Base-by-base conservation (phyloP, 2,888 invertebrate species). In the Tinea trinotella region DNA sequence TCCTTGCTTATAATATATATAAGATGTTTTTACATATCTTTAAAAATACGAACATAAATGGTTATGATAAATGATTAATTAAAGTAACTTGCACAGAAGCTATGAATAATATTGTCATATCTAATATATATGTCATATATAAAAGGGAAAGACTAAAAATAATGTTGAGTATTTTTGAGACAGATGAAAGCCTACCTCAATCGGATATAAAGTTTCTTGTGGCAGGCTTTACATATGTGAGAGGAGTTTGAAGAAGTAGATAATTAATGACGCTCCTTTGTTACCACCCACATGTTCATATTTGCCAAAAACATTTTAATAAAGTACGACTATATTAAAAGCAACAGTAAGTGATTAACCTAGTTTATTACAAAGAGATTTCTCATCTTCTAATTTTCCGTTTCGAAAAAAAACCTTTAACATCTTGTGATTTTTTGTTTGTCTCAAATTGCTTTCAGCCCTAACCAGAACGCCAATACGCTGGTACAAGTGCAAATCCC, bases 401-500 rank as follows among this genome's bases (percentile, higher is more conserved):
- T 2, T 3, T 9, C 46, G 40, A 46, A 46, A 44, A n/a, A n/a
- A 44, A 46, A 46, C 19, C 46, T 18, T 10, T 3, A 19, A 9
- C 50, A 50, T 22, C n/a, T 50, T 50, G 50, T 9, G 50, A 20
- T 50, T 50, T 50, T 50, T 10, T 24, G 50, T 22, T 22, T 24
- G 22, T 24, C 24, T 24, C 50, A 50, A 50, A 50, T 46, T 46
- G 15, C 46, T 46, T 18, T 12, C 24, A 15, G 50, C 24, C 48
- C 20, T 9, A 18, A 19, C 48, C 24, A 24, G 7, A n/a, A n/a
- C n/a, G 40, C 40, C 40, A 13, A 40, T 40, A 40, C 54, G 24
- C 54, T 34, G 22, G 30, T 55, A 57, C 59, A 61, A 66, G 65
- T 63, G 66, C 62, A 64, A 71, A 70, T 74, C 74, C 74, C 82